phyloP scores from a whole-genome alignment of 2,888 invertebrate genomes.

The Diarsia dahlii region DNA sequence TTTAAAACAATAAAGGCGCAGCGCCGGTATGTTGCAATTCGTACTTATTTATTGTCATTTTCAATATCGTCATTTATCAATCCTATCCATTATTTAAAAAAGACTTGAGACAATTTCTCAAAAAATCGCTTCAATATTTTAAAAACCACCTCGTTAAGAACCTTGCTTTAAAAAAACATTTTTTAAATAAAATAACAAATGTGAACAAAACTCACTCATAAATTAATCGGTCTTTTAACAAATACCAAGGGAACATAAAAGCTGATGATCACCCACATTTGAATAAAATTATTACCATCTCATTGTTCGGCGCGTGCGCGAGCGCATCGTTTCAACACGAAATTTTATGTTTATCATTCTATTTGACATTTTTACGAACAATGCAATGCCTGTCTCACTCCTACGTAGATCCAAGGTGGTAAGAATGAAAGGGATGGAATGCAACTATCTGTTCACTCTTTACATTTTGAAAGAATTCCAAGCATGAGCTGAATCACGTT shows the following conservation, averaged over 20 bases:
- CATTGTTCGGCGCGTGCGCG: constrained; percentile 82
- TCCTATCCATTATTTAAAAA: background rate
- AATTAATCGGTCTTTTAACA: constrained; percentile 76
- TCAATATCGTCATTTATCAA: background rate
- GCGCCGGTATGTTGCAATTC: background rate
- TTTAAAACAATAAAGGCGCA: background rate
- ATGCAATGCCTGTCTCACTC: constrained; percentile 78
- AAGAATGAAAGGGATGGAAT: constrained; percentile 78
- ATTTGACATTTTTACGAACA: constrained; percentile 90
- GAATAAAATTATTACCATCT: constrained; percentile 83
- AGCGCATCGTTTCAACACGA: constrained; percentile 83
- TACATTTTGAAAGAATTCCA: constrained; percentile 79
- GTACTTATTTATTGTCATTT: background rate
- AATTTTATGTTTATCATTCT: constrained; percentile 90
- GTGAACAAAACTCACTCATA: constrained; percentile 72
- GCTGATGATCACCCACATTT: constrained; percentile 79
- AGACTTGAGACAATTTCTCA: background rate
- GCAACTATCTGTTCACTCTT: constrained; percentile 80
- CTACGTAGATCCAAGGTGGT: constrained; percentile 70
- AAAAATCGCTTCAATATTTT: background rate
- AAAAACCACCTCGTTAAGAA: constrained; percentile 33
- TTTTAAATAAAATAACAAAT: constrained; percentile 68
- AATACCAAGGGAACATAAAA: constrained; percentile 74
- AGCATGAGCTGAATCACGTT: constrained; percentile 86
- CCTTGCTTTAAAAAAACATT: constrained; percentile 16